Evolutionary conservation across 1,140 invertebrate genomes (phyloP).

Genomic region (Geopemphigus sp.): DNA sequence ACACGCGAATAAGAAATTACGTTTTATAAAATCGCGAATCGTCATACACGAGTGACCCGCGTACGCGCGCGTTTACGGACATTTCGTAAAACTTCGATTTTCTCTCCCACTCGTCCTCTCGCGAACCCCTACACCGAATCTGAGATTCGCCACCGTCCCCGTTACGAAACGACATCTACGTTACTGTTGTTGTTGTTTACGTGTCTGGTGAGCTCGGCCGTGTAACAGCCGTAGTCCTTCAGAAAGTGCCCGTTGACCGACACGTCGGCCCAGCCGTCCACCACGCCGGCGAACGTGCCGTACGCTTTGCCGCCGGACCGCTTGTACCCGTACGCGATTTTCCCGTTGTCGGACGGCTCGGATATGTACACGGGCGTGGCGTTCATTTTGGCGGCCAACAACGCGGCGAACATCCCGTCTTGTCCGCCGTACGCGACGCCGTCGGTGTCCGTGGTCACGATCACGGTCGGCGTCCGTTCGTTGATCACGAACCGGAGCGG

Average conservation of each 20-base stretch:
- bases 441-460: constrained; percentile 11
- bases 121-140: too few relatives aligned
- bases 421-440: constrained; percentile 25
- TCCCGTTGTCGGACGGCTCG: constrained; percentile 21
- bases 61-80: too few relatives aligned
- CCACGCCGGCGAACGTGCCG: constrained; percentile 56
- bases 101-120: too few relatives aligned
- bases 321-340: constrained; percentile 50
- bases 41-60: too few relatives aligned
- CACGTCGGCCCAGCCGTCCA: constrained; percentile 54
- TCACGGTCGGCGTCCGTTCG: constrained; percentile 52
- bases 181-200: too few relatives aligned
- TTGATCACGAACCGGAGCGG: constrained; percentile 55
- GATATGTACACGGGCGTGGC: constrained; percentile 52
- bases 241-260: constrained; percentile 56
- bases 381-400: constrained; percentile 55
- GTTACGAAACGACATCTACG: too few relatives aligned
- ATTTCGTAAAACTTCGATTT: too few relatives aligned
- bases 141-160: too few relatives aligned
- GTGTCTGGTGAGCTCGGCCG: constrained; percentile 48
- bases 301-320: background rate
- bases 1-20: too few relatives aligned
- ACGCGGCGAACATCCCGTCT: constrained; percentile 55
- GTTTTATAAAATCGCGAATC: too few relatives aligned
- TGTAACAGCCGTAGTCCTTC: constrained; percentile 54